Conservation (phyloP, 2,888 invertebrate genomes). For the Ariolimax columbianus region DNA sequence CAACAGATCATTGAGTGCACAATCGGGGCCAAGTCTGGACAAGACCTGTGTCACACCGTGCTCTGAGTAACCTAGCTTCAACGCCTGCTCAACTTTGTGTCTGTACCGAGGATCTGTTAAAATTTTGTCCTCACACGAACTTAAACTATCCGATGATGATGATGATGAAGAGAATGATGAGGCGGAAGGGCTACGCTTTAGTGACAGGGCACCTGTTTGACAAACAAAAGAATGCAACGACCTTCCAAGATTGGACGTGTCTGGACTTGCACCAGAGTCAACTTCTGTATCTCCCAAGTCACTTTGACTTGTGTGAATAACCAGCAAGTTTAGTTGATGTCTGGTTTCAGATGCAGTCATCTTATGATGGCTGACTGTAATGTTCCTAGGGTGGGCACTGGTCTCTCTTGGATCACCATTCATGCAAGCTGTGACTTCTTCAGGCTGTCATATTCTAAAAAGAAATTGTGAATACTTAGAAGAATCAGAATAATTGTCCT, state of each 20-base stretch:
- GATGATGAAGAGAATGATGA: neutral
- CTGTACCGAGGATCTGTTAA: constrained; percentile 71
- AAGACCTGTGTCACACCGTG: constrained; percentile 89
- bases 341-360: too few relatives aligned
- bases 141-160: constrained; percentile 24
- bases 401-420: neutral
- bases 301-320: neutral
- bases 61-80: constrained; percentile 95
- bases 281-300: neutral
- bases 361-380: neutral
- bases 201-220: neutral
- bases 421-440: neutral
- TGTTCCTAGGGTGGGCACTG: too few relatives aligned
- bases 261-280: neutral
- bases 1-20: constrained; percentile 91
- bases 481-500: neutral
- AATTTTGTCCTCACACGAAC: constrained; percentile 48
- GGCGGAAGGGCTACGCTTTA: neutral
- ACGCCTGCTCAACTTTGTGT: constrained; percentile 90
- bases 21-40: constrained; percentile 89
- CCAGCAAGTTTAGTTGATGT: neutral
- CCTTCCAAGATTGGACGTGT: neutral
- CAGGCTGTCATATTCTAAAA: neutral
- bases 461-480: neutral
- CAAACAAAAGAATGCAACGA: neutral